Evolutionary conservation across 2,113 vertebrate species (phyloP).

Genomic region (Parotia lawesii): DNA sequence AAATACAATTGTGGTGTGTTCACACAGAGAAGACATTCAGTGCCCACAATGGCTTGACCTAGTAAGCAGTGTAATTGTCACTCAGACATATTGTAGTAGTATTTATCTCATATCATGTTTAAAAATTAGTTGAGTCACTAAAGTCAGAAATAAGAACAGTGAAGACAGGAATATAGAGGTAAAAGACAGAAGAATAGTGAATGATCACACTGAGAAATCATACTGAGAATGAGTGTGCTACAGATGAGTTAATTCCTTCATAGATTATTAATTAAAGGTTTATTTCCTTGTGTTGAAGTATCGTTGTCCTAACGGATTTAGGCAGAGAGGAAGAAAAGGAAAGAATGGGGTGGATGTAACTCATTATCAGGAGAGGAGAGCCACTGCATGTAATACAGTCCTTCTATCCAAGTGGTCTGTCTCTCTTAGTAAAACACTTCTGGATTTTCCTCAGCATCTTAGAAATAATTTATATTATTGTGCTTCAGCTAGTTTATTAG

Average conservation of each 20-base stretch:
- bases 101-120: neutral
- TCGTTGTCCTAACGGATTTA: neutral
- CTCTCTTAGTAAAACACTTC: neutral
- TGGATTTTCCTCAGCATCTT: neutral
- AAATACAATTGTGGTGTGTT: neutral
- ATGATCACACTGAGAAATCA: neutral
- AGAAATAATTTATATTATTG: conserved; percentile 11
- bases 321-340: neutral
- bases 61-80: neutral
- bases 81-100: neutral
- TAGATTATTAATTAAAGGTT: conserved; percentile 10
- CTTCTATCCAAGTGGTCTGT: neutral
- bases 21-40: conserved; percentile 13
- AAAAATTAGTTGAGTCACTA: neutral
- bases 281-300: neutral
- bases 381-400: neutral
- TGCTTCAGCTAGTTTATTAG: neutral
- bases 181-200: neutral
- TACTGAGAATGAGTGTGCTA: neutral
- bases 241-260: neutral
- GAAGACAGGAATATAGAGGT: neutral
- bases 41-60: neutral
- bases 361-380: neutral
- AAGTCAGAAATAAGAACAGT: neutral
- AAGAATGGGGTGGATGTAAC: neutral